phyloP scores from a whole-genome alignment of 2,888 invertebrate species.

The Drosophila prolongata region DNA sequence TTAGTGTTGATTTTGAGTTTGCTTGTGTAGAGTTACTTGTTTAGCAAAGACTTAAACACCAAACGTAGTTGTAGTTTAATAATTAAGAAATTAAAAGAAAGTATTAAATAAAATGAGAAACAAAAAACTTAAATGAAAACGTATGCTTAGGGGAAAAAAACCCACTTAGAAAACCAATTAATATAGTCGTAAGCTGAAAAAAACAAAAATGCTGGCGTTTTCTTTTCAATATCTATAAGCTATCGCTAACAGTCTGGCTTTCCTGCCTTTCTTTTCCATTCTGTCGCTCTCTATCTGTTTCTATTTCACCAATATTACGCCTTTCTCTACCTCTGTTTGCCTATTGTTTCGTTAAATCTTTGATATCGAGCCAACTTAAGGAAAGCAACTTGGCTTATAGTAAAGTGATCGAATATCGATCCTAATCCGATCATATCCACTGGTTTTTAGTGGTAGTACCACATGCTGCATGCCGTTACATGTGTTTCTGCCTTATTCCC shows the following conservation, averaged over 20 bases:
- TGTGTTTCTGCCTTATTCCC: constrained; percentile 19
- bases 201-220: constrained; percentile 12
- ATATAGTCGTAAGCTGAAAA: constrained; percentile 7
- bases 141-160: constrained; percentile 17
- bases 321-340: constrained; percentile 16
- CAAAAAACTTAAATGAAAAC: constrained; percentile 18
- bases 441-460: constrained; percentile 20
- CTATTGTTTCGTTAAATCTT: constrained; percentile 20
- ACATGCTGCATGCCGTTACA: constrained; percentile 42
- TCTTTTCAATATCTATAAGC: constrained; percentile 22
- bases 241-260: constrained; percentile 23
- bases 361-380: constrained; percentile 5
- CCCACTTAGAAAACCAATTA: constrained; percentile 11
- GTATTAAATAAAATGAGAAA: constrained; percentile 31
- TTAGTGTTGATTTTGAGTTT: constrained; percentile 67
- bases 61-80: constrained; percentile 77
- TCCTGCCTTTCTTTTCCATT: constrained; percentile 6
- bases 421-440: neutral
- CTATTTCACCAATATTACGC: constrained; percentile 22
- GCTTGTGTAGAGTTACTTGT: constrained; percentile 83
- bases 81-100: constrained; percentile 30
- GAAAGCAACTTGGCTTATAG: constrained; percentile 7
- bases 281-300: constrained; percentile 16
- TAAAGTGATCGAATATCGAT: neutral
- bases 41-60: constrained; percentile 73